These are phyloP conservation scores for Philypnodon macrostomus DNA, from an alignment of 2,797 vertebrate species.

Conservation along the genomic window DNA sequence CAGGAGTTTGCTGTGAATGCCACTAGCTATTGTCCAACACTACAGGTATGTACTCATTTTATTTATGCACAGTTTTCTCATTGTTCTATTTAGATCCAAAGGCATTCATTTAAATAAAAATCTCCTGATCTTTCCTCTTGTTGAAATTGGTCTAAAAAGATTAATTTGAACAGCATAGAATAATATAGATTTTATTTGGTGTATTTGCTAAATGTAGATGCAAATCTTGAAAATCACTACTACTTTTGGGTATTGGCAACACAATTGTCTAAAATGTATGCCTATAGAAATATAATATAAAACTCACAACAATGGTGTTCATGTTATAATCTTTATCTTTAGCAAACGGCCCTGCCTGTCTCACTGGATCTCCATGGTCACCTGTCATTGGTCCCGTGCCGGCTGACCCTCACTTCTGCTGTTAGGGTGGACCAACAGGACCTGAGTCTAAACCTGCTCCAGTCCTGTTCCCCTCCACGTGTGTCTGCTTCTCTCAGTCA, in stretches of 20 bases:
- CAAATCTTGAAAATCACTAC: no score
- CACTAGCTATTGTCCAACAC: conserved; percentile 66
- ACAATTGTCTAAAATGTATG: background rate
- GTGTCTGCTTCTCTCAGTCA: conserved; percentile 71
- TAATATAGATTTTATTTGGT: no score
- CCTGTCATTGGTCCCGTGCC: conserved; percentile 59
- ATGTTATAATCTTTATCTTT: background rate
- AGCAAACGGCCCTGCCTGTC: conserved; percentile 67
- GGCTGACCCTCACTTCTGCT: conserved; percentile 47
- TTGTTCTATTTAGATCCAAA: background rate
- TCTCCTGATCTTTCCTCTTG: no score
- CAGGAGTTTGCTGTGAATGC: conserved; percentile 66
- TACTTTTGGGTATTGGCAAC: no score
- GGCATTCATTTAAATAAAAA: background rate
- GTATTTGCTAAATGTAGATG: no score
- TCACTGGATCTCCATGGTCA: conserved; percentile 61
- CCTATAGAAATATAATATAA: background rate
- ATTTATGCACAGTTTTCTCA: no score
- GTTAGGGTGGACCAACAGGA: conserved; percentile 67
- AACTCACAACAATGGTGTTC: conserved; percentile 13
- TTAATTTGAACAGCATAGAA: no score
- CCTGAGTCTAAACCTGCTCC: conserved; percentile 61
- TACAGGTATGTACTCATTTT: conserved; percentile 80
- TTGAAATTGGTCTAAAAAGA: no score
- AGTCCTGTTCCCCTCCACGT: conserved; percentile 54